Base-by-base conservation (phyloP, 2,113 vertebrate species). In the Eolophus roseicapilla region DNA sequence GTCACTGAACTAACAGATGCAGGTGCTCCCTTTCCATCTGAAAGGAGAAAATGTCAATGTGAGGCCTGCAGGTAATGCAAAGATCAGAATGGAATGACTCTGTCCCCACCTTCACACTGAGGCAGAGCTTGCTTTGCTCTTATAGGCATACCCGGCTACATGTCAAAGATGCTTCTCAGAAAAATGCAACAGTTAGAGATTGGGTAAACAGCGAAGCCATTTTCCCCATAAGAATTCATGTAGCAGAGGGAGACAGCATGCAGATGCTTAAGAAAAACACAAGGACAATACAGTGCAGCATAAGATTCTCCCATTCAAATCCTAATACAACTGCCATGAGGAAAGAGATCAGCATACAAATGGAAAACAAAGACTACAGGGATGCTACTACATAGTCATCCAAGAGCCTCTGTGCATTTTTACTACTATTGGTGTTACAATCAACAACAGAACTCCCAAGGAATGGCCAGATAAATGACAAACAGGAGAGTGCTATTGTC, bases 31-130 rank as follows among this genome's bases (percentile, higher is more conserved):
- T 55, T 79, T 63, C 63, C 33, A 92, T 33, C 28, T 33, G 64
- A 62, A 60, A 81, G 18, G 43, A 88, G 37, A 71, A 65, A 74
- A 29, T 6, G 41, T 41, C 65, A 29, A 14, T 3, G 25, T 57
- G 64, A 86, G 78, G 7, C 5, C 33, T 75, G 55, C 55, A 71
- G 39, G 35, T 70, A 60, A 80, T 9, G 43, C 18, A 15, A 17
- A 43, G 60, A 73, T 39, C 21, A 65, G 67, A 77, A 50, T 5
- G 29, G 35, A 53, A 63, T 13, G 4, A 59, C 52, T 77, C 53
- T 53, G 28, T 76, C n/a, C 52, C 43, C 33, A 5, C 9, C 13
- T 47, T 73, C 6, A 1, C 43, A 28, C 12, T 0, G 1, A 39
- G 44, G 35, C 50, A 89, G 44, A 86, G 82, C 87, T 80, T 2